Evolutionary conservation across 2,113 vertebrate species (phyloP).

Genomic region (Arenaria interpres): DNA sequence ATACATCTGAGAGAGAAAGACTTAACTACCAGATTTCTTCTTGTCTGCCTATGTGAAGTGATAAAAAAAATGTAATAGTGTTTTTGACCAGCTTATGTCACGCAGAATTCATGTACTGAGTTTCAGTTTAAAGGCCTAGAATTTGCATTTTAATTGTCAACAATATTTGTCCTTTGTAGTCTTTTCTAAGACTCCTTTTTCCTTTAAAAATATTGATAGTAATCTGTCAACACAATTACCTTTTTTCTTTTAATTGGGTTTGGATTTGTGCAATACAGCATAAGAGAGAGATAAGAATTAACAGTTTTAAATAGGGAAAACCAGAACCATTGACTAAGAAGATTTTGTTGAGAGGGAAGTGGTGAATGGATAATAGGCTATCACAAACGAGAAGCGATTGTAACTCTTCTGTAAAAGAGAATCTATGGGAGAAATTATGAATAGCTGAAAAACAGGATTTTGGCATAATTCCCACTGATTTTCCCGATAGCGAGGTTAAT

Average conservation of each 20-base stretch:
- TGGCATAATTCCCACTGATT: not conserved
- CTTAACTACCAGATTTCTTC: not conserved
- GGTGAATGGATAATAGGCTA: not conserved
- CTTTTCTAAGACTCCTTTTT: not conserved
- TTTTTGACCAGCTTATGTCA: not conserved
- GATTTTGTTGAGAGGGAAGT: not conserved
- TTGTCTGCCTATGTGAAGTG: not conserved
- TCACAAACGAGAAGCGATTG: not conserved
- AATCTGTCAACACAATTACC: not conserved
- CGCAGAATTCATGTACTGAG: not conserved
- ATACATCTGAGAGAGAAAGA: not conserved
- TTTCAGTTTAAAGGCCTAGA: not conserved
- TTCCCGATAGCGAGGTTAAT: not conserved
- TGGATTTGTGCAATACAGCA: not conserved
- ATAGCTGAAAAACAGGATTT: not conserved
- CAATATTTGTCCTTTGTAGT: conserved; percentile 5
- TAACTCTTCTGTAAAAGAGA: not conserved
- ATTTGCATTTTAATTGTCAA: conserved; percentile 51
- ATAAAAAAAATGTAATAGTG: not conserved
- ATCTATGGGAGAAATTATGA: not conserved
- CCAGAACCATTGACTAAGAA: not conserved
- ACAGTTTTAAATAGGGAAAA: not conserved
- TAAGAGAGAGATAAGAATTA: not conserved
- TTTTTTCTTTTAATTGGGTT: conserved; percentile 13
- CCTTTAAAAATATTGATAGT: not conserved